Evolutionary conservation across 2,113 vertebrate species (phyloP).

Genomic region (Neodontobutis hainanensis): DNA sequence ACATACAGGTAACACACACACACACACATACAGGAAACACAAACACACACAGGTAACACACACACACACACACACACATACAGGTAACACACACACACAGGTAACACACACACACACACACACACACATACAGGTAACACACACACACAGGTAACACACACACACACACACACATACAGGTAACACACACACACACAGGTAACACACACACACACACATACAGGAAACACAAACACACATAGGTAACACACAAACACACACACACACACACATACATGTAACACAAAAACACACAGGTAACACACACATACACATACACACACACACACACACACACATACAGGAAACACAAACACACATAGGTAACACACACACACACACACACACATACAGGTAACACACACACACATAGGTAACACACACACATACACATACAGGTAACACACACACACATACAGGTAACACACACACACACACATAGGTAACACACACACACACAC

Average conservation of each 20-base stretch:
- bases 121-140: no score
- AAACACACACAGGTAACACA: constrained; percentile 87
- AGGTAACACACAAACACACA: constrained; percentile 77
- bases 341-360: constrained; percentile 85
- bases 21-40: no score
- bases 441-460: constrained; percentile 82
- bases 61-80: no score
- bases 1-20: constrained; percentile 83
- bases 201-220: constrained; percentile 26
- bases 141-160: constrained; percentile 87
- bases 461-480: constrained; percentile 75
- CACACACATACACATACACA: no score
- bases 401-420: constrained; percentile 83
- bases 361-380: constrained; percentile 86
- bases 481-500: constrained; percentile 74
- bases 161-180: no score
- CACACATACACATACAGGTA: constrained; percentile 83
- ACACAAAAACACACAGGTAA: constrained; percentile 93
- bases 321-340: constrained; percentile 74
- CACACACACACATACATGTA: no score
- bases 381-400: no score
- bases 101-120: constrained; percentile 70
- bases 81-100: no score
- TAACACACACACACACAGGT: constrained; percentile 83
- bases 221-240: no score